Base-by-base conservation (phyloP, 1,140 invertebrate species). In the Drosophila dunni region DNA sequence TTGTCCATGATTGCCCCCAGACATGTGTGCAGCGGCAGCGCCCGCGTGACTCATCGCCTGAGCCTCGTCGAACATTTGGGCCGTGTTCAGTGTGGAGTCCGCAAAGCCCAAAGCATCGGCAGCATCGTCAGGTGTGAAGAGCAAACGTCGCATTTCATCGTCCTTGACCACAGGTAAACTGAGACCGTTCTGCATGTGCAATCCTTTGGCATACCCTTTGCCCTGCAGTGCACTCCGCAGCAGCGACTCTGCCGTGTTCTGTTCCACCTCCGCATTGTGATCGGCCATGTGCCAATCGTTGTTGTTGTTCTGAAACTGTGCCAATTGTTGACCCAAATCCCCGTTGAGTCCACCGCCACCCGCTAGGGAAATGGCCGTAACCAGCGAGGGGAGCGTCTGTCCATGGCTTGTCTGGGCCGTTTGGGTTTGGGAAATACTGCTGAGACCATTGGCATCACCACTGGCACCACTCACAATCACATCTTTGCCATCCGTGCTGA, bases 221-320 rank as follows among this genome's bases (percentile, higher is more conserved):
- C 96, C 97, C 90, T 97, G 96, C 20, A 97, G 93, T 8, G 96
- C 97, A 90, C 95, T 97, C 73, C 97, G 93, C 67, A 97, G 91
- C 56, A 97, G 92, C 24, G 96, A 97, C 78, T 97, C 96, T 8
- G 95, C 94, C 0, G 94, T 93, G 33, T 94, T 94, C 75, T 92
- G 75, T 13, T 95, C 94, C 53, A 95, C 94, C 42, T 95, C 94
- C 44, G 94, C 93, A 89, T 96, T 96, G 85, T 96, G 94, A 84
- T 96, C 94, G 1, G 95, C 94, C 58, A 95, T 93, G 79, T 96
- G 96, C 96, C 95, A 96, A 80, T 96, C 96, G 92, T 97, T 96
- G 86, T 96, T 96, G 75, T 96, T 96, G 79, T 96, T 96, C 66
- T 95, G 95, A 61, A 94, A 94, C 83, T 94, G 93, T 13, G 93